Evolutionary conservation across 1,140 invertebrate species (phyloP), one percentile per base, ranked within the genome.

Genomic region (Maniola jurtina): DNA sequence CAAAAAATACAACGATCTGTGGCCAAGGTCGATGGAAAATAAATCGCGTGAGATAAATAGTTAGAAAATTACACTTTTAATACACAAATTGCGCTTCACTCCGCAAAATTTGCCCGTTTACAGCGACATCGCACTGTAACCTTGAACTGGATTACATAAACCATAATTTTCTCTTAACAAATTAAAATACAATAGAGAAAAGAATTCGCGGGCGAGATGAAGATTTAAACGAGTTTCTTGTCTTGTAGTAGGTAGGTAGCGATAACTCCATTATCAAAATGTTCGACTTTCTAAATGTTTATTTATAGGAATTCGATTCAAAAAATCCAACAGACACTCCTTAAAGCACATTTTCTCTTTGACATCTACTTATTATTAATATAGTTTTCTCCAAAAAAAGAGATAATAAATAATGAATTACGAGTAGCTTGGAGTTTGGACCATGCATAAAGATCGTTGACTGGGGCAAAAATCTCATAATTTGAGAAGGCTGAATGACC

Each of bases 31-130:
- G 16, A 9, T 52, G 48, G 14, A 52, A 25, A 52, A 52, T 52
- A 52, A 52, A 52, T 52, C 48, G 48, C 48, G 48, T 52, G 48
- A 52, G 48, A 52, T 52, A 52, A 52, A 52, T 52, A 52, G 48
- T 52, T 14, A 52, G 48, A 52, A 25, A 52, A 52, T 52, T 52
- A 25, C 48, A 16, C 48, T 52, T 52, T 52, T 52, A 52, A 52
- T 52, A 25, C 48, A 52, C 10, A 52, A 52, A 52, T 52, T 52
- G 15, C 15, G 48, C 14, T 52, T 5, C 15, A 52, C 4, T 52
- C 48, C 15, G 48, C 5, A 9, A 52, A 52, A 52, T 52, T 6
- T 52, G 15, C 10, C 15, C 15, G 25, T 52, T 52, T 52, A 52
- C 15, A 52, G 14, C 48, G 25, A 25, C 6, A 45, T 45, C 42